Conservation (phyloP, 2,113 vertebrate genomes). For the Platycercus adscitus region DNA sequence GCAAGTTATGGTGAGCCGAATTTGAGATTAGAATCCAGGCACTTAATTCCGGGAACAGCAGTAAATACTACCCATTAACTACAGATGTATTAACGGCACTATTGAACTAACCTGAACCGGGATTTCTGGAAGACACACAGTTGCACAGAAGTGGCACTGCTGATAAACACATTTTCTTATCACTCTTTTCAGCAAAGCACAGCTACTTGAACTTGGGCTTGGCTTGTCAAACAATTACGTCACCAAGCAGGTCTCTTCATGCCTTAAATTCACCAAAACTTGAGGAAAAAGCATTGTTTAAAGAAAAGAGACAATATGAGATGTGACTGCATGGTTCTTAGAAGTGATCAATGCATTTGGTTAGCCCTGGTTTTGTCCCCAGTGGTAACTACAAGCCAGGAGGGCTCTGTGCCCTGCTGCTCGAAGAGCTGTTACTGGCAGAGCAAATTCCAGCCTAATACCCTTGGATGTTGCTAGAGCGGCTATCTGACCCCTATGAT, state of each 20-base stretch:
- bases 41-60: not conserved
- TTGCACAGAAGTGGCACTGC: rapidly evolving
- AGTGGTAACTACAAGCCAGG: not conserved
- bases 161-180: not conserved
- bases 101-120: not conserved
- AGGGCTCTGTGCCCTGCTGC: not conserved
- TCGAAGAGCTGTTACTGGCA: not conserved
- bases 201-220: not conserved
- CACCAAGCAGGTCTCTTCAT: not conserved
- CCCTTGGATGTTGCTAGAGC: not conserved
- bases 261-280: not conserved
- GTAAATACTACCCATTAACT: not conserved
- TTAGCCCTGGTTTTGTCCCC: not conserved
- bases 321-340: not conserved
- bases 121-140: not conserved
- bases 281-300: not conserved
- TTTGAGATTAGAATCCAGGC: not conserved
- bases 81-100: not conserved
- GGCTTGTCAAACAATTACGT: not conserved
- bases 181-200: not conserved
- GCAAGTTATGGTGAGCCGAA: not conserved
- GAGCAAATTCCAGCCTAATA: not conserved
- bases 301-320: not conserved
- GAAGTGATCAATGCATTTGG: not conserved
- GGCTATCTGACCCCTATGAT: not conserved